Conservation (phyloP, 2,797 vertebrate genomes). For the Lepilemur septentrionalis region DNA sequence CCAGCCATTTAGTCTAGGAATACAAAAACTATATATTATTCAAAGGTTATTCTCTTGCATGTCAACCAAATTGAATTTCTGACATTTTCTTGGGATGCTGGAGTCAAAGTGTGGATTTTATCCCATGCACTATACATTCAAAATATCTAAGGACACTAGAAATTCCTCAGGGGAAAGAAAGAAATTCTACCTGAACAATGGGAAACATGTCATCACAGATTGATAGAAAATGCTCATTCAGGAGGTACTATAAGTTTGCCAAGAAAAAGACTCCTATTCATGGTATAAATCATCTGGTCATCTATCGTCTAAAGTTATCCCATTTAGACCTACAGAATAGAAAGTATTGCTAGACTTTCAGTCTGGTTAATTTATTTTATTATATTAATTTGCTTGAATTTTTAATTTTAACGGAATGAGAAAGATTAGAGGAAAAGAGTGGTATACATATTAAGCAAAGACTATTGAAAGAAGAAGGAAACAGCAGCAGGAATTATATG, state of each 20-base stretch:
- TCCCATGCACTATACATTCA: neutral
- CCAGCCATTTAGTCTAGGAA: neutral
- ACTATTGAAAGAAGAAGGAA: neutral
- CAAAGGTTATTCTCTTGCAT: neutral
- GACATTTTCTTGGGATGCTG: neutral
- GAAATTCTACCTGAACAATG: neutral
- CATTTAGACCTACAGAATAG: neutral
- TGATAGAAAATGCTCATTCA: neutral
- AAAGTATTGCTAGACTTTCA: neutral
- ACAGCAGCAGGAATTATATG: neutral
- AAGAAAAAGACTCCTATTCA: neutral
- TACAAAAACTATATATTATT: neutral
- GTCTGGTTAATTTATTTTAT: neutral
- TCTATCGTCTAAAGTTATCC: neutral
- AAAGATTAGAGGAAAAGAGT: neutral
- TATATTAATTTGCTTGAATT: neutral
- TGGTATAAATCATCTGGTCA: neutral
- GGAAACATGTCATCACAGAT: neutral
- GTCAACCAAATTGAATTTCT: neutral
- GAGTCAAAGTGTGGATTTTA: neutral
- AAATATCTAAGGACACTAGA: neutral
- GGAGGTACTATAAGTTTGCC: neutral
- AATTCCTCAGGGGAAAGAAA: neutral
- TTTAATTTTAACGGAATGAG: neutral
- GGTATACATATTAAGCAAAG: neutral